Conservation (phyloP, 2,113 vertebrate species). For the Opisthocomus hoazin region DNA sequence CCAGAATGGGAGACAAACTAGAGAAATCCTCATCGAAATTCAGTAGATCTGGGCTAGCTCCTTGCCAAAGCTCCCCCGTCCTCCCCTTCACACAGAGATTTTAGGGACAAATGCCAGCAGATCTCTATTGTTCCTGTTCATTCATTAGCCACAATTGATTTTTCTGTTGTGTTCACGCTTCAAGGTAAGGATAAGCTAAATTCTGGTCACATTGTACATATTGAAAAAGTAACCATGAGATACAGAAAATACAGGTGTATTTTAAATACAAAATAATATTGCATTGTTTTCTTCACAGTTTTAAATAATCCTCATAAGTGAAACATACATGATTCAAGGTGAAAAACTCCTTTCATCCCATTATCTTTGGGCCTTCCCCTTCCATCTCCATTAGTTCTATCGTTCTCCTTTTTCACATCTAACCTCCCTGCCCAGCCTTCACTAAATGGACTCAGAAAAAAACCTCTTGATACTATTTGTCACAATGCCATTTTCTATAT, state of each 20-base stretch:
- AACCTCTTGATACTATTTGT: background rate
- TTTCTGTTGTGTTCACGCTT: background rate
- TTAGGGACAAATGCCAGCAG: constrained; percentile 28
- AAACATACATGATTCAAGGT: background rate
- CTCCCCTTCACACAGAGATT: constrained; percentile 1
- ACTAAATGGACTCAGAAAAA: background rate
- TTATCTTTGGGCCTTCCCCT: background rate
- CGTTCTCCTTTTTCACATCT: background rate
- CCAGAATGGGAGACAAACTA: constrained; percentile 31
- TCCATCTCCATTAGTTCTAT: background rate
- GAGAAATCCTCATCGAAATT: constrained; percentile 52
- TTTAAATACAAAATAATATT: background rate
- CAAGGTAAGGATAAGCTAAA: constrained; percentile 15
- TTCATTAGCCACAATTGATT: constrained; percentile 15
- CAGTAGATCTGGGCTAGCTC: constrained; percentile 14
- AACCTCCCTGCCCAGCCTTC: background rate
- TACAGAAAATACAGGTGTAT: background rate
- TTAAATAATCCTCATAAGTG: background rate
- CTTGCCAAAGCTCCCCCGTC: background rate
- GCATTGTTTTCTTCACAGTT: background rate
- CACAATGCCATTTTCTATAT: background rate
- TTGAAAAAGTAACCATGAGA: background rate
- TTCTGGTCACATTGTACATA: background rate
- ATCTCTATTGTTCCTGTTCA: constrained; percentile 40
- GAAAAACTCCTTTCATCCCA: background rate